Percentiles rank a stretch among this genome's conserved stretches.
Conservation (phyloP, 2,888 invertebrate species). For the Heliconius hortense region DNA sequence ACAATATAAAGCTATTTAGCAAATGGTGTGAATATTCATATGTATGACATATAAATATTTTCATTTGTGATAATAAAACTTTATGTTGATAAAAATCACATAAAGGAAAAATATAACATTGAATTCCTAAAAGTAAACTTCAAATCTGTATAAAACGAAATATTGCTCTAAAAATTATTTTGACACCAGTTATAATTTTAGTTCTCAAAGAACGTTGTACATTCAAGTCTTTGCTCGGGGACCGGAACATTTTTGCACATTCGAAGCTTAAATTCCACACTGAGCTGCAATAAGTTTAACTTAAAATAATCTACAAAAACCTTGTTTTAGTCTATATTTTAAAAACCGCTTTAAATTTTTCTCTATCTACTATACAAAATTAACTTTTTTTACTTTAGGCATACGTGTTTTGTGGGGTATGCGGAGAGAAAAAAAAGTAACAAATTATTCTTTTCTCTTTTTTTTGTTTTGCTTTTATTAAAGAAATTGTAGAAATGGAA, state of each 20-base stretch:
- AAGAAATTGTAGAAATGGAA: too few species aligned
- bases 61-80: neutral
- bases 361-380: neutral
- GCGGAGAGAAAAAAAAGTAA: neutral
- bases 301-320: constrained; percentile 1
- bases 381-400: neutral
- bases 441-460: neutral
- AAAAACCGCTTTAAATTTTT: neutral
- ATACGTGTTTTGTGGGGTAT: neutral
- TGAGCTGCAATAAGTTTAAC: neutral
- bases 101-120: neutral
- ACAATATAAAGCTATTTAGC: too few species aligned
- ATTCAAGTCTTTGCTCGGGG: constrained; percentile 23
- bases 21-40: neutral
- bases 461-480: neutral
- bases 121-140: neutral
- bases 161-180: neutral
- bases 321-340: constrained; percentile 2
- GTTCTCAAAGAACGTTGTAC: constrained; percentile 14
- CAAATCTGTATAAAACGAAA: neutral
- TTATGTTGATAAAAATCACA: too few species aligned
- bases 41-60: neutral
- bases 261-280: constrained; percentile 21
- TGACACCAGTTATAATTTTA: constrained; percentile 16
- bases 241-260: constrained; percentile 30